These are phyloP conservation scores for Orestias chungarensis DNA, from an alignment of 2,797 vertebrate genomes.

Conservation along the genomic window DNA sequence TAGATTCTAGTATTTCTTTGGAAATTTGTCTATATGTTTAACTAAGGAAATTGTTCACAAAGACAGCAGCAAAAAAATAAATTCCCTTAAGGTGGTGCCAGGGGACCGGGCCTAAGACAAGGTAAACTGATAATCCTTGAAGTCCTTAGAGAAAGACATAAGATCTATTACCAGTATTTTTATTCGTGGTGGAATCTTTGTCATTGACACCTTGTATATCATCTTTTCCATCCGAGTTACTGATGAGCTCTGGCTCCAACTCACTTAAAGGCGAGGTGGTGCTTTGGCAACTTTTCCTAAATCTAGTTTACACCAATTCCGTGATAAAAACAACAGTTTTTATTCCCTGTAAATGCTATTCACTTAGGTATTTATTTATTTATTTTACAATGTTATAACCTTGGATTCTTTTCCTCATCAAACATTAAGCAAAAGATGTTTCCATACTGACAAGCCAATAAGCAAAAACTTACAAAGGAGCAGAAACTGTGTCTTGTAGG, in stretches of 20 bases:
- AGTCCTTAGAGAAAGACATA: constrained; percentile 27
- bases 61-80: no score
- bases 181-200: constrained; percentile 60
- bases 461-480: background rate
- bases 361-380: background rate
- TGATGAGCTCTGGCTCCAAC: constrained; percentile 49
- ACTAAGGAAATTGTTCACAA: no score
- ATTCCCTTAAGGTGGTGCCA: no score
- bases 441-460: background rate
- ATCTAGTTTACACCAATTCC: constrained; percentile 48
- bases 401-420: background rate
- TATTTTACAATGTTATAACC: background rate
- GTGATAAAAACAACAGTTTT: constrained; percentile 29
- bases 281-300: constrained; percentile 56
- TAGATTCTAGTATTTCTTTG: no score
- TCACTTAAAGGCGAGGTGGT: constrained; percentile 47
- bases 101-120: no score
- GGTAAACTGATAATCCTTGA: constrained; percentile 23
- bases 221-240: constrained; percentile 59
- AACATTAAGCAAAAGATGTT: background rate
- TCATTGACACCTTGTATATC: constrained; percentile 54
- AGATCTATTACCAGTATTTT: constrained; percentile 56
- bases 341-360: background rate
- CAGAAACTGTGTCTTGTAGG: background rate
- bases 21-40: no score